Evolutionary conservation across 2,113 vertebrate genomes (phyloP).

Genomic region (Lepus americanus): DNA sequence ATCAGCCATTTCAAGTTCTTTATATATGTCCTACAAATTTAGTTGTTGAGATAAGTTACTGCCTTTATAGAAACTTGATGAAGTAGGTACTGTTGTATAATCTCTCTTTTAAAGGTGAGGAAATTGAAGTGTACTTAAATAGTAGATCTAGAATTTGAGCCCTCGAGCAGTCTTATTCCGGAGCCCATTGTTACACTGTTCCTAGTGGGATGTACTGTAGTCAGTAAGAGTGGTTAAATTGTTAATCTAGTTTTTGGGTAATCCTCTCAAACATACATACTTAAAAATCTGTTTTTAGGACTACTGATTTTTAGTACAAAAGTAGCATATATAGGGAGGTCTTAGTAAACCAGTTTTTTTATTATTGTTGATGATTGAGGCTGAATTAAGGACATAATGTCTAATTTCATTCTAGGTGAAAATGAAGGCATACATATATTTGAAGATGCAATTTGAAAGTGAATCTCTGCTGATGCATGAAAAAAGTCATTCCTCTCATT

Average conservation of each 20-base stretch:
- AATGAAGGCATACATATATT: conserved; percentile 27
- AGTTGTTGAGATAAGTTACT: conserved; percentile 38
- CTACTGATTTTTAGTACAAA: conserved; percentile 42
- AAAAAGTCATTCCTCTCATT: not conserved
- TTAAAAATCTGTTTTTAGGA: conserved; percentile 37
- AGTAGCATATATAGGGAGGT: not conserved
- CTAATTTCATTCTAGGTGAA: conserved; percentile 29
- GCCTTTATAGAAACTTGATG: conserved; percentile 1
- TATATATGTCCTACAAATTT: not conserved
- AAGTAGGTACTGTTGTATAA: not conserved
- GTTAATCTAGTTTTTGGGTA: not conserved
- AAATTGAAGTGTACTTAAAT: conserved; percentile 30
- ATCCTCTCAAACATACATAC: not conserved
- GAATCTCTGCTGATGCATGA: conserved; percentile 25
- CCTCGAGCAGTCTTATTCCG: not conserved
- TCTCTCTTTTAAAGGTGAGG: conserved; percentile 45
- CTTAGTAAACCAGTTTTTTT: conserved; percentile 27
- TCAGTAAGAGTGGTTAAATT: not conserved
- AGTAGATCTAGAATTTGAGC: conserved; percentile 24
- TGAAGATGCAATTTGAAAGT: conserved; percentile 52
- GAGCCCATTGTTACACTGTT: not conserved
- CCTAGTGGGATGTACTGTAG: not conserved
- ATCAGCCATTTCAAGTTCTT: not conserved
- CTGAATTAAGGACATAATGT: conserved; percentile 17
- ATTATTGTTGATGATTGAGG: conserved; percentile 25